Base-by-base conservation (phyloP, 2,888 invertebrate species). In the Adineta ricciae region DNA sequence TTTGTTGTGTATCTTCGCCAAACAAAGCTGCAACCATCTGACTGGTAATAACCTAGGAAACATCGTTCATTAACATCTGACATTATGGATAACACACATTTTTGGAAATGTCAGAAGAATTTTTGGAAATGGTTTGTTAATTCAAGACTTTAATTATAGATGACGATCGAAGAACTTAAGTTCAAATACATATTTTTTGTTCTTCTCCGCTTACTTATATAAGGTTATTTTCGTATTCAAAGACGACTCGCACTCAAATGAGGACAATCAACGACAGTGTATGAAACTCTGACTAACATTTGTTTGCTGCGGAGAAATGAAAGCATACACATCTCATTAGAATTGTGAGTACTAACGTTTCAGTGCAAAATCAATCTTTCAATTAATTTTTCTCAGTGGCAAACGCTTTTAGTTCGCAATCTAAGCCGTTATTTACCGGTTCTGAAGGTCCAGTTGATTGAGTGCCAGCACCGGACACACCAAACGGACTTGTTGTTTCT, bases 1-100 rank as follows among this genome's bases (percentile, higher is more conserved):
- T 93, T 87, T 94, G 93, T 86, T 88, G 85, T 87, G 89, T 89
- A 83, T 90, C 90, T 87, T 89, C 89, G 88, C 90, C 90, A 38
- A 97, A 78, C 41, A 78, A 38, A 8, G 78, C 78, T 14, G 78
- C 78, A 78, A 78, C 78, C 78, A 78, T 78, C n/a, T 78, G 78
- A 78, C 78, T 78, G 2, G 78, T 78, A 14, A 78, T 78, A 9
- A 78, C 78, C 78, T 78, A 41, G 24, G n/a, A 5, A 64, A 4
- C 19, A 36, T 32, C 4, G 32, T 64, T 3, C 64, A 64, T 32
- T 9, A 16, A 24, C 24, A n/a, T 56, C 21, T 50, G 21, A 11
- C 9, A 49, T 49, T 11, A 49, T 11, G 49, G 14, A 49, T 49
- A 49, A 11, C 14, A n/a, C n/a, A n/a, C n/a, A n/a, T n/a, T n/a